phyloP scores from a whole-genome alignment of 2,888 invertebrate species.

The Nephrotoma appendiculata region DNA sequence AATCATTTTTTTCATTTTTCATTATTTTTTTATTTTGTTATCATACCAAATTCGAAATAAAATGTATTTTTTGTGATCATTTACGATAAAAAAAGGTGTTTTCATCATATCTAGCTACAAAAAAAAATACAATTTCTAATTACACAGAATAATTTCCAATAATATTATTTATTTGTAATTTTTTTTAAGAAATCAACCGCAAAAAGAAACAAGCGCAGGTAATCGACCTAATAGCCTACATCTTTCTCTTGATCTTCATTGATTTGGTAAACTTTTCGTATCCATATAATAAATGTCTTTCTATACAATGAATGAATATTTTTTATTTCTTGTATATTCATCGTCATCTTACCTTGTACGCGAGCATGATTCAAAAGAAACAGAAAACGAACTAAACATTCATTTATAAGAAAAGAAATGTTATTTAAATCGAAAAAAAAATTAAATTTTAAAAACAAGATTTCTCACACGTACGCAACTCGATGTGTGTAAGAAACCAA shows the following conservation, averaged over 20 bases:
- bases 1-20: neutral
- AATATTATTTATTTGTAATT: neutral
- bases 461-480: neutral
- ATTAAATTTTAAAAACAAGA: neutral
- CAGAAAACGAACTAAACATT: neutral
- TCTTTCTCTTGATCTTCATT: neutral
- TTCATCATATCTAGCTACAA: neutral
- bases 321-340: neutral
- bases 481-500: neutral
- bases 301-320: neutral
- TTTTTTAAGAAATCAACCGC: neutral
- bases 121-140: neutral
- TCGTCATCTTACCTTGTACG: neutral
- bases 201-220: neutral
- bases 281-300: neutral
- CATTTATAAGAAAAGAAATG: neutral
- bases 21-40: neutral
- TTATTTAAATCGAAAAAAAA: neutral
- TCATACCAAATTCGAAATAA: neutral
- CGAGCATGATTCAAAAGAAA: neutral
- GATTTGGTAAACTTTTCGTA: neutral
- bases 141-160: neutral
- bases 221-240: conserved; percentile 6
- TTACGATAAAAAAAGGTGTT: neutral
- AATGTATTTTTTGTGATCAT: neutral